phyloP scores from a whole-genome alignment of 2,113 vertebrate species.

The Athene noctua region DNA sequence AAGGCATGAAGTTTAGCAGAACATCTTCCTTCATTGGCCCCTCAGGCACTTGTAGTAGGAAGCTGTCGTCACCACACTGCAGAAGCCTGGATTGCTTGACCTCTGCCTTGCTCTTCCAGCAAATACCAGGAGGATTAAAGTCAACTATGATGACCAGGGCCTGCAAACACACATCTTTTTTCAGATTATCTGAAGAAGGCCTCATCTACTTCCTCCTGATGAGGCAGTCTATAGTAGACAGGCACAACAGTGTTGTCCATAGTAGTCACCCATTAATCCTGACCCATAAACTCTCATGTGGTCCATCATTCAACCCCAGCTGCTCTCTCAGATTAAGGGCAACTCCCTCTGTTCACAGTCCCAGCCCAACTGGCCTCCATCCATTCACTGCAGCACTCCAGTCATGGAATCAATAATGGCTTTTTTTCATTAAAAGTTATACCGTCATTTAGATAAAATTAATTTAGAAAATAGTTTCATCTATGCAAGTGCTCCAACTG shows the following conservation, averaged over 20 bases:
- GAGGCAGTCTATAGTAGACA: background rate
- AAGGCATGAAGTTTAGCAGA: background rate
- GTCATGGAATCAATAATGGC: background rate
- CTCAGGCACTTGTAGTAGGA: background rate
- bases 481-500: background rate
- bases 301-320: background rate
- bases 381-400: background rate
- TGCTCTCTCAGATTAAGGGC: background rate
- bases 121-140: background rate
- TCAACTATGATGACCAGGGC: background rate
- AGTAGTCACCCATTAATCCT: background rate
- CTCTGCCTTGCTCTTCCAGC: background rate
- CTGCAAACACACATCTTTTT: background rate
- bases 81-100: background rate
- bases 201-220: background rate
- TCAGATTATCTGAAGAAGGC: background rate
- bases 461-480: background rate
- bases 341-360: background rate
- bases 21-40: background rate
- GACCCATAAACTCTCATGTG: background rate
- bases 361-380: background rate
- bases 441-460: background rate
- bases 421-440: background rate
- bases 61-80: background rate
- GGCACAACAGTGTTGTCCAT: background rate